A percentile compares a stretch with the other conserved stretches of the same genome.
These are phyloP conservation scores for Muscicapa striata DNA, from an alignment of 2,797 vertebrate genomes.

Conservation along the genomic window DNA sequence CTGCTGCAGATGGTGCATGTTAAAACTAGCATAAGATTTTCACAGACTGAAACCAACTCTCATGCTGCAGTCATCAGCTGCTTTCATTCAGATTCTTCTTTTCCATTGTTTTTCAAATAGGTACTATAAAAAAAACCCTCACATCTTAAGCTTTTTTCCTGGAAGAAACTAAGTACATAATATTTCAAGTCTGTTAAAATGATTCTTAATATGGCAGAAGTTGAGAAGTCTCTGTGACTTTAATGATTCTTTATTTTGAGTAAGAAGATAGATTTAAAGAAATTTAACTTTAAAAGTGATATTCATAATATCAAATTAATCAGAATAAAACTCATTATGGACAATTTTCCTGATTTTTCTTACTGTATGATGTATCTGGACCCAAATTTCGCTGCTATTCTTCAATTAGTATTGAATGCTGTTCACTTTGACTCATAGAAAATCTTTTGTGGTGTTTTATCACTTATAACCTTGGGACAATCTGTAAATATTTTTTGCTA, in stretches of 20 bases:
- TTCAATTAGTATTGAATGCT: not conserved
- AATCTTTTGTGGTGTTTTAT: not conserved
- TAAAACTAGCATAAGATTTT: not conserved
- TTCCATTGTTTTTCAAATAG: not conserved
- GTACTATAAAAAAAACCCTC: not conserved
- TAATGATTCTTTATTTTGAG: not conserved
- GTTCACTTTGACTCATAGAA: not conserved
- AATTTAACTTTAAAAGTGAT: not conserved
- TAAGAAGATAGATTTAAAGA: not conserved
- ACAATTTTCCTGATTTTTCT: not conserved
- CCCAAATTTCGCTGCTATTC: not conserved
- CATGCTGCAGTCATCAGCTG: not conserved
- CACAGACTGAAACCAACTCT: not conserved
- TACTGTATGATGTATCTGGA: not conserved
- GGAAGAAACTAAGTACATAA: not conserved
- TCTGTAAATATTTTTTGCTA: not conserved
- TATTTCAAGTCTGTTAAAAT: not conserved
- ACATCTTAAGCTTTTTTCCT: not conserved
- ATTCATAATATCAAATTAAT: not conserved
- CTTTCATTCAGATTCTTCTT: not conserved
- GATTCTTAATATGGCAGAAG: not conserved
- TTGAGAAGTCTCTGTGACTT: not conserved
- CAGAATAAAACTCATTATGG: not conserved
- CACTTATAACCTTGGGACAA: not conserved
- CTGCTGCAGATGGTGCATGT: not conserved